These are phyloP conservation scores for Brachionus rubens DNA, from an alignment of 1,140 invertebrate genomes.

Conservation along the genomic window DNA sequence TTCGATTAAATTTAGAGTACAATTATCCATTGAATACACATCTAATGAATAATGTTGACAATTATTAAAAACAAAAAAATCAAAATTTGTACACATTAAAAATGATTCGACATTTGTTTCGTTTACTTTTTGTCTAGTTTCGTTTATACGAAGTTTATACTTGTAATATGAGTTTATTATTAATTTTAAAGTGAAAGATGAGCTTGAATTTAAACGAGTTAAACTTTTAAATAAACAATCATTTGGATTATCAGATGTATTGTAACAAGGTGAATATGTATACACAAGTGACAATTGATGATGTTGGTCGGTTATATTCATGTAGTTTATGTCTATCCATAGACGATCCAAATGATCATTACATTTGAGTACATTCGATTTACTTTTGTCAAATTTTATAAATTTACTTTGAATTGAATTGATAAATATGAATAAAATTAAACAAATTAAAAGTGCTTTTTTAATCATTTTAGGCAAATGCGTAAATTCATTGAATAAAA, in stretches of 20 bases:
- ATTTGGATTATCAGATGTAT: not conserved
- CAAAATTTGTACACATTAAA: not conserved
- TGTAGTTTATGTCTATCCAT: not conserved
- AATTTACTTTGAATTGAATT: not conserved
- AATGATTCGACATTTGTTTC: not conserved
- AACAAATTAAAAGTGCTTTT: too few relatives aligned
- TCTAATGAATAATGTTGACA: constrained; percentile 4
- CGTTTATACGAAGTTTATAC: not conserved
- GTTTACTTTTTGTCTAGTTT: not conserved
- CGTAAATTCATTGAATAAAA: too few relatives aligned
- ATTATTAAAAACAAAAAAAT: not conserved
- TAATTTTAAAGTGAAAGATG: not conserved
- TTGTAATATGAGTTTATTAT: constrained; percentile 4
- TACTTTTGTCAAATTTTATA: not conserved
- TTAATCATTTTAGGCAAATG: too few relatives aligned
- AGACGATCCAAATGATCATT: constrained; percentile 27
- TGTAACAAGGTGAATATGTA: not conserved
- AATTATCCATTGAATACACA: not conserved
- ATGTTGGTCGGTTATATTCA: not conserved
- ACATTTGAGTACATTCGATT: not conserved
- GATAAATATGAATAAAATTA: not conserved
- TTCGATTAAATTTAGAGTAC: not conserved
- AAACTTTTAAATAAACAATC: not conserved
- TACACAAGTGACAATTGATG: not conserved
- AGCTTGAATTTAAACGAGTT: not conserved